Conservation (phyloP, 1,140 invertebrate species). For the Monomorium pharaonis region DNA sequence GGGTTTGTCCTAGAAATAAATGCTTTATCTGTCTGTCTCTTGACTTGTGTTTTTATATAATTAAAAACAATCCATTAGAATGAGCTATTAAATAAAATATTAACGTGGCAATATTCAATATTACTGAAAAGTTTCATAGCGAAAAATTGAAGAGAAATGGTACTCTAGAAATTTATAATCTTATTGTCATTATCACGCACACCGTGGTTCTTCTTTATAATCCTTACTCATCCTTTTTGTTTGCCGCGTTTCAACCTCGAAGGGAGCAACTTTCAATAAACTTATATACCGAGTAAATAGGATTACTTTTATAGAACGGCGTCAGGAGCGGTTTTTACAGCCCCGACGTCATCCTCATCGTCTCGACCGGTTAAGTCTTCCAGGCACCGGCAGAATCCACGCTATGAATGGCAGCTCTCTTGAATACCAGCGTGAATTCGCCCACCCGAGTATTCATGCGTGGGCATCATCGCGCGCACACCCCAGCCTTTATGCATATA, state of each 20-base stretch:
- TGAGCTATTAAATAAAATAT: too few species aligned
- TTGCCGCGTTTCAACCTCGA: slow-evolving; percentile 17
- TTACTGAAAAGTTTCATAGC: neutral
- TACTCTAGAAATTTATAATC: slow-evolving; percentile 26
- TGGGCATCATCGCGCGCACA: slow-evolving; percentile 49
- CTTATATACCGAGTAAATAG: slow-evolving; percentile 50
- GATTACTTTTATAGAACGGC: slow-evolving; percentile 57
- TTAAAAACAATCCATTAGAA: neutral
- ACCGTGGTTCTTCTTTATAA: slow-evolving; percentile 29
- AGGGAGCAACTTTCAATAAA: slow-evolving; percentile 51
- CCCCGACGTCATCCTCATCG: slow-evolving; percentile 58
- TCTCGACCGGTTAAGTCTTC: slow-evolving; percentile 54
- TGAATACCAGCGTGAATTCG: slow-evolving; percentile 52
- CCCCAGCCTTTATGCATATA: slow-evolving; percentile 9
- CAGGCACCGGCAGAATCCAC: slow-evolving; percentile 44
- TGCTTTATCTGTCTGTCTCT: neutral
- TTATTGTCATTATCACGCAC: slow-evolving; percentile 15
- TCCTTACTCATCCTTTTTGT: slow-evolving; percentile 31
- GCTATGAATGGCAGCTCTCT: slow-evolving; percentile 58
- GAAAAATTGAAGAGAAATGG: neutral
- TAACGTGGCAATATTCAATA: neutral
- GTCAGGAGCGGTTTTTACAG: slow-evolving; percentile 53
- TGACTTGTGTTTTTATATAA: neutral
- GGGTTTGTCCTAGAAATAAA: too few species aligned
- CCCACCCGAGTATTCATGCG: slow-evolving; percentile 64